Base-by-base conservation (phyloP, 2,888 invertebrate species). In the Leptinotarsa rubiginosa region DNA sequence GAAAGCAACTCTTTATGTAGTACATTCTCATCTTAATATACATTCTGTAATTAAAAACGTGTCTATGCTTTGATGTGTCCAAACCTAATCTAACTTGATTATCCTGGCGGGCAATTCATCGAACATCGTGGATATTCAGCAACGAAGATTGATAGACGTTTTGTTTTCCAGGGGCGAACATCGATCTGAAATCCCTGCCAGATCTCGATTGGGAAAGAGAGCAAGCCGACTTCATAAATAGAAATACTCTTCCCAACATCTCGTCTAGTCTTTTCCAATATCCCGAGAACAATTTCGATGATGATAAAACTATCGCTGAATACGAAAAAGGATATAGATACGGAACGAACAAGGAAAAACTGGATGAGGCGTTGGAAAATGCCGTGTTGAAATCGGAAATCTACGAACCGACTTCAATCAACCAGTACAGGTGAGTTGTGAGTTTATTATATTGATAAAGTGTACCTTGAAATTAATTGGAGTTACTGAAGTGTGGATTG, bases 371-470 rank as follows among this genome's bases (percentile, higher is more conserved):
- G 25, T 74, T 91, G 50, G 91, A 92, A 83, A 92, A 92, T 82
- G 90, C 92, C 64, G 90, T 92, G 74, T 89, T 92, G 88, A 90
- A 92, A 80, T 90, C 91, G 13, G 91, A 92, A 82, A 81, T 91
- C 75, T 92, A 91, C 77, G 91, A 91, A 81, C 91, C 91, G 13
- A 90, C 90, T 31, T 89, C 90, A 10, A 88, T 91, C 25, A 87
- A 87, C 81, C 87, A 87, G 76, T 88, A 87, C 75, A 82, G 87
- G 78, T 88, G 52, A 70, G 72, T 69, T 15, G 16, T 18, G 1
- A 41, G 41, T 41, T 41, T 41, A 41, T 10, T 41, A 41, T 41
- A 41, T 41, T 10, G 41, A 2, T 10, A 10, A 41, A 10, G 41
- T 41, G 10, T 41, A 41, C 41, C 2, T 41, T 41, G 41, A 41